Percentiles rank a stretch among this genome's conserved stretches.
These are phyloP conservation scores for Cricetomys ansorgei DNA, from an alignment of 2,113 vertebrate genomes.

Conservation along the genomic window DNA sequence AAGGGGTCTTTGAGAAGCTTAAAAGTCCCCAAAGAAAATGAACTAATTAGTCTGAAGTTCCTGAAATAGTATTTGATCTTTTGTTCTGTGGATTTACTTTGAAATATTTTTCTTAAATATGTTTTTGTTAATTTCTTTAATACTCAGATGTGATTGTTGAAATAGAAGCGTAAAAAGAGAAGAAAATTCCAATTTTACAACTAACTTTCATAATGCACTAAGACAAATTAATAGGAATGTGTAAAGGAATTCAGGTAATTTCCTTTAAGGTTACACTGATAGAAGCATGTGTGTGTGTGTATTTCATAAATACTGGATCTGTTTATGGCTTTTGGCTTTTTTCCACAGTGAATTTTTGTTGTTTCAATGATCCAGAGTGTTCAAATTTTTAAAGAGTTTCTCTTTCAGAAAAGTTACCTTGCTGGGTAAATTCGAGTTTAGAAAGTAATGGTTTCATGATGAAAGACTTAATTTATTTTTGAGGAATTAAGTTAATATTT, in stretches of 20 bases:
- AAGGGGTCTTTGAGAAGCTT: constrained; percentile 27
- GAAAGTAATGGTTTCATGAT: constrained; percentile 39
- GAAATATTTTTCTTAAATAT: constrained; percentile 50
- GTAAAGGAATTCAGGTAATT: background rate
- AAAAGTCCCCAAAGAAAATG: constrained; percentile 33
- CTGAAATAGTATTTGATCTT: constrained; percentile 51
- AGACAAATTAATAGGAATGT: constrained; percentile 41
- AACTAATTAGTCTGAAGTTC: background rate
- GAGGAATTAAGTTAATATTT: constrained; percentile 48
- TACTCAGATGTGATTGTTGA: constrained; percentile 25
- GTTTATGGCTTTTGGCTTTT: constrained; percentile 46
- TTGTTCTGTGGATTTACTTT: constrained; percentile 59
- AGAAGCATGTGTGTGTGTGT: background rate
- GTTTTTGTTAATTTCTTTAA: constrained; percentile 46
- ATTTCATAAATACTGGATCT: background rate
- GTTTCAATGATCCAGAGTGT: constrained; percentile 24
- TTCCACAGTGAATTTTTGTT: constrained; percentile 53
- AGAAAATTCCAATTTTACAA: constrained; percentile 38
- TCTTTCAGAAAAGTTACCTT: constrained; percentile 29
- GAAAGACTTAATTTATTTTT: constrained; percentile 34
- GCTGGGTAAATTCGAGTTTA: constrained; percentile 36
- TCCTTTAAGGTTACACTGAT: constrained; percentile 12
- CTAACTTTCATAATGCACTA: background rate
- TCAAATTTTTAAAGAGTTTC: constrained; percentile 49
- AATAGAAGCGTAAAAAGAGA: constrained; percentile 15